Evolutionary conservation across 2,888 invertebrate species (phyloP), one percentile per base, ranked within the genome.

Genomic region (Apodemia mormo): DNA sequence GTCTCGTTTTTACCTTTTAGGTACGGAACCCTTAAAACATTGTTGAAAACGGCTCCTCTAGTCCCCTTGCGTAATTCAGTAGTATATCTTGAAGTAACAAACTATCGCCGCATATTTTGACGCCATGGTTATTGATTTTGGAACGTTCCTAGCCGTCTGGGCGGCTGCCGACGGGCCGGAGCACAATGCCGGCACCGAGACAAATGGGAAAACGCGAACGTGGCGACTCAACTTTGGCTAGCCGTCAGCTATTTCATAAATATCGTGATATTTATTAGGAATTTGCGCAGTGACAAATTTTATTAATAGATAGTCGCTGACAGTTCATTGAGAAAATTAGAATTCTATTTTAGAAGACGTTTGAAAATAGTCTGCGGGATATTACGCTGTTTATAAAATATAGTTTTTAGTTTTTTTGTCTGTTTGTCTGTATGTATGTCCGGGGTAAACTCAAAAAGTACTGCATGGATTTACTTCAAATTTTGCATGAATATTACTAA

Each of bases 141-240:
- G 37, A 61, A 61, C 61, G 61, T 14, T 61, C 61, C 61, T 61
- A 61, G 37, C 61, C 61, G 37, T 37, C 61, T 61, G 61, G 61
- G 37, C 7, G 61, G 14, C 58, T 61, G 58, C 30, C 29, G 12
- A 30, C 61, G 33, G 30, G 14, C 30, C 61, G 61, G 33, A 33
- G 14, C 14, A 33, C 61, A 61, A 61, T 37, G 33, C 61, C 7
- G 12, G 14, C 61, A 37, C 30, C 30, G 33, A 37, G 61, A 61
- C 61, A 61, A 30, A 58, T 58, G 58, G 30, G 58, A 30, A 30
- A 58, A 56, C 8, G n/a, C 56, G 29, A 56, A 12, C 58, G 9
- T 7, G 6, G 30, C 10, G 10, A 10, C 30, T 58, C 1, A 29
- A 58, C 14, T 29, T 56, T 58, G 29, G 58, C 30, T 30, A 29